Evolutionary conservation across 1,140 invertebrate genomes (phyloP), one percentile per base, ranked within the genome.

Genomic region (Eumaeus atala): DNA sequence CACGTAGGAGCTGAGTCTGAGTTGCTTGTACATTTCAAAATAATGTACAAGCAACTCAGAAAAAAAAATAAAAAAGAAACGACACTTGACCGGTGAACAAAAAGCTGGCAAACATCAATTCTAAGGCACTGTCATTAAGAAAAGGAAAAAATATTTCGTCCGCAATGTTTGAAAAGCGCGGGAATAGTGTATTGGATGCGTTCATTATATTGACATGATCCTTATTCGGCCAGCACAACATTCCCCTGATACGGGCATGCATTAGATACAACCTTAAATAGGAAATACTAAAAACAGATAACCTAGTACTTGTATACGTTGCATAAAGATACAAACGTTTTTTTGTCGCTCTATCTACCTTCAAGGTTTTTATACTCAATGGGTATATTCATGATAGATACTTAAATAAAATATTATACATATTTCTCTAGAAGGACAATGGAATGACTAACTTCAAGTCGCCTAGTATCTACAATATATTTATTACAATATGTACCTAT

Each of bases 241-340:
- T 44, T 14, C 40, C 1, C 40, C 14, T 3, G 9, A 9, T 44
- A 44, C 17, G 40, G 40, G 40, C 40, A 44, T 44, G 40, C 40
- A 44, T 44, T 44, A 44, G 40, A 44, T 44, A 44, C 16, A 44
- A 9, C 40, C 40, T 16, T 44, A 44, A 12, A 44, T 16, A 44
- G 40, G 16, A 44, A 44, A 44, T 44, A 44, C 40, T 44, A 44
- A 44, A 44, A 44, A 44, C 40, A 44, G 40, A 44, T 44, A 44
- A 44, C 17, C 40, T 44, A 44, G 17, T 44, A 44, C 40, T 44
- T 9, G 40, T 44, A 14, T 44, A 16, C 7, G 40, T 16, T 9
- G 40, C 12, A 17, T 28, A 28, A 28, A 28, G 7, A 7, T 42
- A 16, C 12, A 35, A 35, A 50, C 28, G 21, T 50, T 50, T 34